A percentile compares a stretch with the other conserved stretches of the same genome.
phyloP scores from a whole-genome alignment of 2,888 invertebrate species.

The Tineola bisselliella region DNA sequence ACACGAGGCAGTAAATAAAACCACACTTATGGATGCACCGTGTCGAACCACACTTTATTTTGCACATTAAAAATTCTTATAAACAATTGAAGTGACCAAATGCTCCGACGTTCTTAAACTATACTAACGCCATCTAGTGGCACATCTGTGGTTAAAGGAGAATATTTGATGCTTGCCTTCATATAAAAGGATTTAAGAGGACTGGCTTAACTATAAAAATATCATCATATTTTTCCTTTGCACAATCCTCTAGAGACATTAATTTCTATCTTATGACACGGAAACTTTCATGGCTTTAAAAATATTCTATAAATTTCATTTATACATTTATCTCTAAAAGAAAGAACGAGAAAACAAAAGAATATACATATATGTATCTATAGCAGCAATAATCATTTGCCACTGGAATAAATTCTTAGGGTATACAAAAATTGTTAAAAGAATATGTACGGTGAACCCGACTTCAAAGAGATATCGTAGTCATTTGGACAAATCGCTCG shows the following conservation, averaged over 20 bases:
- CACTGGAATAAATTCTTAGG: not conserved
- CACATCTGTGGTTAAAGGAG: slow-evolving; percentile 22
- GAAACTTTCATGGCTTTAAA: not conserved
- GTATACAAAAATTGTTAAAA: not conserved
- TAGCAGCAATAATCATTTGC: not conserved
- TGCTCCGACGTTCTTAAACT: too few relatives aligned
- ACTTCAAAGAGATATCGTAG: slow-evolving; percentile 9
- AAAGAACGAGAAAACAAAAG: not conserved
- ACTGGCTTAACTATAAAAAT: not conserved
- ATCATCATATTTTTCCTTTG: not conserved
- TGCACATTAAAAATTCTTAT: too few relatives aligned
- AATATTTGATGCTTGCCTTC: slow-evolving; percentile 24
- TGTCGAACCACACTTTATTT: too few relatives aligned
- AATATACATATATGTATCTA: not conserved
- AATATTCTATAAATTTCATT: too few relatives aligned
- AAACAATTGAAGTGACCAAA: too few relatives aligned
- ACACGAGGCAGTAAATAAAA: too few relatives aligned
- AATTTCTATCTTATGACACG: not conserved
- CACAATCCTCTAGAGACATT: not conserved
- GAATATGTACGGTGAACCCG: not conserved
- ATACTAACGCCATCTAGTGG: too few relatives aligned
- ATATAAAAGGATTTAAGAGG: not conserved
- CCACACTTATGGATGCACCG: too few relatives aligned
- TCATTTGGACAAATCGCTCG: slow-evolving; percentile 13
- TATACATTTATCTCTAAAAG: not conserved